These are phyloP conservation scores for Gavia stellata DNA, from an alignment of 2,113 vertebrate species.

Conservation along the genomic window DNA sequence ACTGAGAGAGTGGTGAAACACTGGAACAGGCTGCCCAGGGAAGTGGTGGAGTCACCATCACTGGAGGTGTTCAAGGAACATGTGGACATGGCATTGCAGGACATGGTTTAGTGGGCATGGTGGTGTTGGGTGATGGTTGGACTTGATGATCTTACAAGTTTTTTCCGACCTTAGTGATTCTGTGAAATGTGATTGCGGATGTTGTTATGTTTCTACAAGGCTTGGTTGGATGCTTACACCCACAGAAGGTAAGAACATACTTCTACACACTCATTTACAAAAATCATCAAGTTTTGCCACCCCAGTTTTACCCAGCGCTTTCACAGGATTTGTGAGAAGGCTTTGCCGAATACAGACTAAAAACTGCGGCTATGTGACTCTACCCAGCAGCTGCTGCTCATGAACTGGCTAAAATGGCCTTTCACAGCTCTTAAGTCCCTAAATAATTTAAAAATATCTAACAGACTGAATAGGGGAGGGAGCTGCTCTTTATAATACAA, in stretches of 20 bases:
- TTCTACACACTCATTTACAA: not conserved
- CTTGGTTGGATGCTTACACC: not conserved
- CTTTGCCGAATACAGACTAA: not conserved
- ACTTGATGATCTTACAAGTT: too few relatives aligned
- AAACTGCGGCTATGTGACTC: not conserved
- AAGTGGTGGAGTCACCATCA: too few relatives aligned
- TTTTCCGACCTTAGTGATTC: too few relatives aligned
- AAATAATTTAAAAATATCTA: not conserved
- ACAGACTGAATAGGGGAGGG: not conserved
- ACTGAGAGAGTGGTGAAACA: too few relatives aligned
- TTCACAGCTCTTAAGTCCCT: not conserved
- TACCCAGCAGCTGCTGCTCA: not conserved
- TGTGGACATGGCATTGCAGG: too few relatives aligned
- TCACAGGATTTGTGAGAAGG: not conserved
- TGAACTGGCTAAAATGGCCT: not conserved
- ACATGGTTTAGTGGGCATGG: too few relatives aligned
- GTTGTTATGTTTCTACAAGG: not conserved
- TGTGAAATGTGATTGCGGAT: fast-evolving
- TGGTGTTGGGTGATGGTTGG: too few relatives aligned
- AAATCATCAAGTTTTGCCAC: not conserved
- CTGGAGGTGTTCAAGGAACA: too few relatives aligned
- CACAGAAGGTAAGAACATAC: not conserved
- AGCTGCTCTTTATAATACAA: not conserved
- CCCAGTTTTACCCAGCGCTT: not conserved
- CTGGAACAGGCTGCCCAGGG: too few relatives aligned